phyloP scores from a whole-genome alignment of 2,113 vertebrate species.

The Pseudolaguvia tuberculata region DNA sequence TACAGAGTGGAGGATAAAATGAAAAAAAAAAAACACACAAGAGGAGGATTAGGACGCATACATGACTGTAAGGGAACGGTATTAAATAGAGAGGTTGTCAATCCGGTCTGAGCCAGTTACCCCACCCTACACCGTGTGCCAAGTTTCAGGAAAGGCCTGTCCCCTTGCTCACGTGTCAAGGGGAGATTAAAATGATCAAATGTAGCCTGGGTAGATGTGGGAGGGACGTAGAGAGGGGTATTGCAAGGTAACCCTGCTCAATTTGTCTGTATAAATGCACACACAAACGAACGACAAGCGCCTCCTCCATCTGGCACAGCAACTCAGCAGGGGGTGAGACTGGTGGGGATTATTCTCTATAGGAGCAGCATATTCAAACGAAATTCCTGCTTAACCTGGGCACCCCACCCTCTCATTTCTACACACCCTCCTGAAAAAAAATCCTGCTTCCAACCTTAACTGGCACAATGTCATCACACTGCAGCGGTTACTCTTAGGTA shows the following conservation, averaged over 20 bases:
- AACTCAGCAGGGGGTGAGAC: conserved; percentile 61
- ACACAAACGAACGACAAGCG: conserved; percentile 46
- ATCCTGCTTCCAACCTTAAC: conserved; percentile 49
- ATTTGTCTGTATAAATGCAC: conserved; percentile 60
- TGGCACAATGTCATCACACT: conserved; percentile 49
- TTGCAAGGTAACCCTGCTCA: conserved; percentile 60
- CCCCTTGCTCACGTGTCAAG: conserved; percentile 70
- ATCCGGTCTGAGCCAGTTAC: conserved; percentile 80
- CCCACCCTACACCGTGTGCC: conserved; percentile 74
- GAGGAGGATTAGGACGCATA: conserved; percentile 63
- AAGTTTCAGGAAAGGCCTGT: conserved; percentile 76
- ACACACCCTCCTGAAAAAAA: conserved; percentile 36
- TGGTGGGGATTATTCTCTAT: conserved; percentile 53
- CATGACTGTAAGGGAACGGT: conserved; percentile 68
- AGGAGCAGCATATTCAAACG: conserved; percentile 57
- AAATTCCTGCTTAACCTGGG: conserved; percentile 69
- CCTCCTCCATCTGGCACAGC: conserved; percentile 64
- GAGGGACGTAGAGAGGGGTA: conserved; percentile 46
- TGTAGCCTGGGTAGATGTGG: conserved; percentile 60
- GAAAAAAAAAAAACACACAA: conserved; percentile 63
- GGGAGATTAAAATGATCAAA: conserved; percentile 74
- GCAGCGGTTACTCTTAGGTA: conserved; percentile 43
- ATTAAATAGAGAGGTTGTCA: conserved; percentile 79
- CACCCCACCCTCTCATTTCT: conserved; percentile 30
- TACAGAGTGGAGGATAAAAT: conserved; percentile 58